Evolutionary conservation across 2,797 vertebrate genomes (phyloP).

Genomic region (Pangasius djambal): DNA sequence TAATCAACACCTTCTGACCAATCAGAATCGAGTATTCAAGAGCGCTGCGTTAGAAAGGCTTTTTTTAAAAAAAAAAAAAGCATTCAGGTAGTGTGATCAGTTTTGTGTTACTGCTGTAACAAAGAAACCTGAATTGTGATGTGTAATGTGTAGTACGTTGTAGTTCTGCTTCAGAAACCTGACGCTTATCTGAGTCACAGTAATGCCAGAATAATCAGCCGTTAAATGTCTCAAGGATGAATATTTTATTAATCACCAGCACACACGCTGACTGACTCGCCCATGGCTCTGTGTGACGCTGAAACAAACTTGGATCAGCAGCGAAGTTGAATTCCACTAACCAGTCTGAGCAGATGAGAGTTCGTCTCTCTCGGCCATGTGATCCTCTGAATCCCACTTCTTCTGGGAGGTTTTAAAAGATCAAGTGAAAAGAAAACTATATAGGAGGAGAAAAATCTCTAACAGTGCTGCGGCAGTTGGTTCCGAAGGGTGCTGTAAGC

Average conservation of each 20-base stretch:
- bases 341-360: background rate
- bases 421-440: background rate
- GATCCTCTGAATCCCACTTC: conserved; percentile 13
- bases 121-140: background rate
- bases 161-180: background rate
- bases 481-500: background rate
- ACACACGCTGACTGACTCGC: conserved; percentile 39
- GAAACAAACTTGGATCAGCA: background rate
- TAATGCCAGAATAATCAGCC: conserved; percentile 44
- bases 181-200: conserved; percentile 29
- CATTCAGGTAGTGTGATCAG: background rate
- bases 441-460: background rate
- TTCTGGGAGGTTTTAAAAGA: background rate
- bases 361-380: background rate
- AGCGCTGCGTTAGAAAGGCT: background rate
- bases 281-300: conserved; percentile 22
- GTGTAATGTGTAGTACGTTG: background rate
- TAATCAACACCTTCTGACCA: background rate
- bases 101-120: background rate
- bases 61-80: background rate
- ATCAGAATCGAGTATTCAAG: background rate
- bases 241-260: conserved; percentile 48
- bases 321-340: background rate
- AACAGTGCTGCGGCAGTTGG: background rate
- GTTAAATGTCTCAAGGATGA: conserved; percentile 47